Conservation (phyloP, 2,888 invertebrate species). For the Hirtodrosophila duncani region DNA sequence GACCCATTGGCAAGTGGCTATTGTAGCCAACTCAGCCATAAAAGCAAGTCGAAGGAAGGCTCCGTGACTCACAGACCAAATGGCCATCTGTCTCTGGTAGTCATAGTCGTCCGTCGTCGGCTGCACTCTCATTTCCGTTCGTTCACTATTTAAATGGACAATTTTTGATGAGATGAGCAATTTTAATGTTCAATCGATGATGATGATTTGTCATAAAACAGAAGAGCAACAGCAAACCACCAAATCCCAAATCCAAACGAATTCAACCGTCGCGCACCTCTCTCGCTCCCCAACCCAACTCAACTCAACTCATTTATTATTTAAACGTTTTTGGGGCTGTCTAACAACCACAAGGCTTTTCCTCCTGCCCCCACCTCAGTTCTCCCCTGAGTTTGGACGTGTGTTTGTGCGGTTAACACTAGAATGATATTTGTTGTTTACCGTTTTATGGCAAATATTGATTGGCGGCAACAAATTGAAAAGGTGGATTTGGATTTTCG, state of each 20-base stretch:
- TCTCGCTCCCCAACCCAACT: conserved; percentile 13
- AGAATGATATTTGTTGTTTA: conserved; percentile 51
- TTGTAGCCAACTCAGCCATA: too few relatives aligned
- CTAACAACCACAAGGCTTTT: conserved; percentile 18
- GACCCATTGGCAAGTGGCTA: too few relatives aligned
- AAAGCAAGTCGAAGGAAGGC: too few relatives aligned
- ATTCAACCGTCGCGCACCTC: too few relatives aligned
- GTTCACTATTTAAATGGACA: too few relatives aligned
- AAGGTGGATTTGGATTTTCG: conserved; percentile 4
- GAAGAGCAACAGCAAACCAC: too few relatives aligned
- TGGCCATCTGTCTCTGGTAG: too few relatives aligned
- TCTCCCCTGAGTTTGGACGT: neutral
- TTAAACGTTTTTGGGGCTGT: conserved; percentile 46
- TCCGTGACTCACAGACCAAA: too few relatives aligned
- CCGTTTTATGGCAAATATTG: conserved; percentile 49
- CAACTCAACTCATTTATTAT: conserved; percentile 50
- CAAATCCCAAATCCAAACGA: too few relatives aligned
- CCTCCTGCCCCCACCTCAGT: neutral
- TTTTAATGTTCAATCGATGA: conserved; percentile 40
- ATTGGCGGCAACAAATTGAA: conserved; percentile 23
- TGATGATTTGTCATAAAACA: conserved; percentile 33
- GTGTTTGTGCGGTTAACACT: conserved; percentile 34
- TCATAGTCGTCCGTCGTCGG: too few relatives aligned
- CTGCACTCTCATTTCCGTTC: too few relatives aligned
- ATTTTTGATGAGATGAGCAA: conserved; percentile 28